Evolutionary conservation across 2,888 invertebrate species (phyloP).

Genomic region (Heteropelma amictum): DNA sequence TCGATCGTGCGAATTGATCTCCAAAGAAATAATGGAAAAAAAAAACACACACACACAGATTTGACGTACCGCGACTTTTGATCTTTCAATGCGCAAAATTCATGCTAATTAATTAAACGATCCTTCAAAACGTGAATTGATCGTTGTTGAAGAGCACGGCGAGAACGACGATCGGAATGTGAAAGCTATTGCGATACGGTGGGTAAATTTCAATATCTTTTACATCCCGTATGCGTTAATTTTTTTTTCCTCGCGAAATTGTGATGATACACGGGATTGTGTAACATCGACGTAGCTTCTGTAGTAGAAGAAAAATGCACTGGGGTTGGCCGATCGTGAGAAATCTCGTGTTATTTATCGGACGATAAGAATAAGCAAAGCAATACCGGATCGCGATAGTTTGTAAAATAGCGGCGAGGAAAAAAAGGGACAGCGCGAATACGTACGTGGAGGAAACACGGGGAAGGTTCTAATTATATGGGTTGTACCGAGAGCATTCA

Average conservation of each 20-base stretch:
- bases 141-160: conserved; percentile 19
- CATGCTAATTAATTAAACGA: conserved; percentile 50
- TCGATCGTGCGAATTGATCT: conserved; percentile 32
- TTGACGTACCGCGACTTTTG: conserved; percentile 29
- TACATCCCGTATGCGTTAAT: neutral
- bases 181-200: conserved; percentile 36
- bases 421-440: conserved; percentile 35
- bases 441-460: conserved; percentile 48
- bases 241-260: neutral
- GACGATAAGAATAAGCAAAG: neutral
- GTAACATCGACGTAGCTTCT: too few relatives aligned
- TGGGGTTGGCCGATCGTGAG: conserved; percentile 47
- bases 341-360: conserved; percentile 19
- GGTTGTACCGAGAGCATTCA: conserved; percentile 40
- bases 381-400: conserved; percentile 5
- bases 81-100: conserved; percentile 48
- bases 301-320: conserved; percentile 25
- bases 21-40: conserved; percentile 3
- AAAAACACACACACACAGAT: neutral
- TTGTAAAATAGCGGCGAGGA: conserved; percentile 8
- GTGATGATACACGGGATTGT: too few relatives aligned
- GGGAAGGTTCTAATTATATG: conserved; percentile 54
- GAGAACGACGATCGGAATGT: conserved; percentile 41
- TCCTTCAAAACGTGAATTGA: conserved; percentile 47
- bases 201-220: conserved; percentile 40